Evolutionary conservation across 2,888 invertebrate species (phyloP), one percentile per base, ranked within the genome.

Genomic region (Aspidiotus destructor): DNA sequence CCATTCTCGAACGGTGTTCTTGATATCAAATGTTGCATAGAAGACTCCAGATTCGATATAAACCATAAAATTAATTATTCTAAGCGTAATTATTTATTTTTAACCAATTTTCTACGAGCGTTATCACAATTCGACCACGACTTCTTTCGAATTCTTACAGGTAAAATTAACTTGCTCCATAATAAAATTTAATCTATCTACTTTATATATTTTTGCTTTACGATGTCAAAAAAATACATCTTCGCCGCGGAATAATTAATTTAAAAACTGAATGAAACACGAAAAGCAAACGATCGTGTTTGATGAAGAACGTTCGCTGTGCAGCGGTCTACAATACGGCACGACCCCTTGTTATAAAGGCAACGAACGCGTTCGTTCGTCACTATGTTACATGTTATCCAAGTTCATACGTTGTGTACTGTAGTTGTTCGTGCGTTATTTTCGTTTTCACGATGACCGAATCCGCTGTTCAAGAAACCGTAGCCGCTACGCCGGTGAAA

Each of bases 401-500:
- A 11, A n/a, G 13, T n/a, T 9, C 13, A 41, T 13, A 40, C 40
- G 10, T 40, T 17, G 62, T 48, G 42, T 62, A 6, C 11, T 48
- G 9, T n/a, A n/a, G n/a, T 16, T 15, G 28, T 17, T 41, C 28
- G 62, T 16, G 28, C 41, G 44, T 48, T 9, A 1, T 48, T 17
- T 8, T 28, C 16, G 17, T 15, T 17, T 10, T 17, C n/a, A 62
- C 8, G 8, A 64, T 64, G 64, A 55, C 55, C 54, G 64, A 64
- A 64, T 54, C 55, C 40, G 53, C 40, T 54, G 74, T 73, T 71
- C 73, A 74, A 11, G 61, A 55, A 17, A 41, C 65, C n/a, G 42
- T 62, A n/a, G 62, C 62, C 7, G 61, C 41, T 28, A 60, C 68
- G 7, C 55, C 69, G 7, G 70, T 72, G 8, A 73, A 74, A 11